Percentiles rank a stretch among this genome's conserved stretches.
These are phyloP conservation scores for Mellivora capensis DNA, from an alignment of 2,113 vertebrate species.

Conservation along the genomic window DNA sequence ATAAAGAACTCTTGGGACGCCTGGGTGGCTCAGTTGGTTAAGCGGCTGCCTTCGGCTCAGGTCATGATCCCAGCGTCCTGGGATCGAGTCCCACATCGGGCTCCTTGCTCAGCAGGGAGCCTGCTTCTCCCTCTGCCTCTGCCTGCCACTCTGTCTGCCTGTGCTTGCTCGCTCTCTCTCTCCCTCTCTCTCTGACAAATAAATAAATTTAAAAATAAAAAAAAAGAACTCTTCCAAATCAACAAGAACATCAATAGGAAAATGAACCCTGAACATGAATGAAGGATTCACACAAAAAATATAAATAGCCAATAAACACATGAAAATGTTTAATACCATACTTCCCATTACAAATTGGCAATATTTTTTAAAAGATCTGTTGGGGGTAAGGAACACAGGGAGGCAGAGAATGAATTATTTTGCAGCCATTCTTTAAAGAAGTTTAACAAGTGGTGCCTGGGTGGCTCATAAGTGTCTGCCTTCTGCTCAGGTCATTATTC, in stretches of 20 bases:
- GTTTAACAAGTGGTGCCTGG: background rate
- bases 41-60: too few relatives aligned
- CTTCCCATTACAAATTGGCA: background rate
- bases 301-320: background rate
- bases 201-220: too few relatives aligned
- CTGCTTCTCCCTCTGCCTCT: too few relatives aligned
- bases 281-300: background rate
- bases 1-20: slow-evolving; percentile 33
- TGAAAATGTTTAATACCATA: background rate
- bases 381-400: background rate
- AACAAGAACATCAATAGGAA: slow-evolving; percentile 19
- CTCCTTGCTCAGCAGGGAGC: too few relatives aligned
- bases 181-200: too few relatives aligned
- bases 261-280: background rate
- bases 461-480: background rate
- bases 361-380: background rate
- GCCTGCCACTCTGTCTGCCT: too few relatives aligned
- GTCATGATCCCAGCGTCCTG: too few relatives aligned
- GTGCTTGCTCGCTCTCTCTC: too few relatives aligned
- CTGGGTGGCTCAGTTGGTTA: too few relatives aligned
- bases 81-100: too few relatives aligned
- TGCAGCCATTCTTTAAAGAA: background rate
- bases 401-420: background rate
- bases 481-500: background rate
- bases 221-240: slow-evolving; percentile 45